These are phyloP conservation scores for Hemicrepidius hirtus DNA, from an alignment of 2,888 invertebrate genomes.

Conservation along the genomic window DNA sequence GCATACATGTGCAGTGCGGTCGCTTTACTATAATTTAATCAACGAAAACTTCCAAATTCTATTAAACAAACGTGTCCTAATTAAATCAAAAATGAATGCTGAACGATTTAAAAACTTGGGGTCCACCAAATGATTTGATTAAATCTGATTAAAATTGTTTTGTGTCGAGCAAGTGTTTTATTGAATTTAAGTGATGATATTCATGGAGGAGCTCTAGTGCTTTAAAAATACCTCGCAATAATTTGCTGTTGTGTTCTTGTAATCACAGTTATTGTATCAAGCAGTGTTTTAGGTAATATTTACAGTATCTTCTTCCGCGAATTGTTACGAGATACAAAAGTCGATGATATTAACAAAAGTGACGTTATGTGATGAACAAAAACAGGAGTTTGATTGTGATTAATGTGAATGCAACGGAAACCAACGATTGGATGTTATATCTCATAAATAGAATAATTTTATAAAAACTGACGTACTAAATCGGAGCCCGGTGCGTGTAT, in stretches of 20 bases:
- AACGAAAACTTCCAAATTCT: neutral
- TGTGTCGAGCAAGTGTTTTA: conserved; percentile 12
- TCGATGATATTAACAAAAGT: too few relatives aligned
- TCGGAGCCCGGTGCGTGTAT: too few relatives aligned
- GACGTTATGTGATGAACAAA: too few relatives aligned
- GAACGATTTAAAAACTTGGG: conserved; percentile 12
- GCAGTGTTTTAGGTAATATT: neutral
- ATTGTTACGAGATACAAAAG: too few relatives aligned
- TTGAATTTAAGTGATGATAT: conserved; percentile 14
- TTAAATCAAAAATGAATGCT: too few relatives aligned
- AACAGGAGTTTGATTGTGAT: too few relatives aligned
- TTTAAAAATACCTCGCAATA: neutral
- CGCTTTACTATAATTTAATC: neutral
- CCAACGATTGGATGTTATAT: too few relatives aligned
- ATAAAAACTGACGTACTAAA: too few relatives aligned
- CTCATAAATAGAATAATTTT: too few relatives aligned
- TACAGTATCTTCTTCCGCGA: neutral
- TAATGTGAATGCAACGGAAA: too few relatives aligned
- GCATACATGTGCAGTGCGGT: neutral
- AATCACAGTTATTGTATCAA: neutral
- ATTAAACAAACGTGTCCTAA: neutral
- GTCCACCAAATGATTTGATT: conserved; percentile 3
- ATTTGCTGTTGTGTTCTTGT: neutral
- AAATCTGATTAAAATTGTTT: conserved; percentile 19
- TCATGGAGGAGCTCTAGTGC: neutral